Conservation (phyloP, 2,113 vertebrate species). For the Takifugu bimaculatus region DNA sequence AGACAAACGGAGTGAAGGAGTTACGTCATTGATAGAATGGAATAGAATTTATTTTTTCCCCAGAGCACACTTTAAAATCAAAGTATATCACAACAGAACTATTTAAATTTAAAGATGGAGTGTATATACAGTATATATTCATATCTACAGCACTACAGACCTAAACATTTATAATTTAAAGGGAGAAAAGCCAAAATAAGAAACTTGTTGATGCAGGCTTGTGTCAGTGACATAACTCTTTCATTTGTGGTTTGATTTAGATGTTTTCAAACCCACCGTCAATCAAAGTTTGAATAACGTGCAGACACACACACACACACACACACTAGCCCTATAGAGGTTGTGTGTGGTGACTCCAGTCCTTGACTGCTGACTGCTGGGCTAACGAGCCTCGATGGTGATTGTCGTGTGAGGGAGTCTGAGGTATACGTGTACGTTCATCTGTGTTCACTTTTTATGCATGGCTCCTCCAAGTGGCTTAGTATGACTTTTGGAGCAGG, state of each 20-base stretch:
- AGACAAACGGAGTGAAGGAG: constrained; percentile 47
- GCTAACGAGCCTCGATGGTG: constrained; percentile 43
- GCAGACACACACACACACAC: neutral
- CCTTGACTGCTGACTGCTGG: constrained; percentile 26
- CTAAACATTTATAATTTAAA: constrained; percentile 38
- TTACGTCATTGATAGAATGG: constrained; percentile 58
- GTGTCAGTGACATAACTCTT: constrained; percentile 67
- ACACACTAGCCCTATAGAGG: constrained; percentile 5
- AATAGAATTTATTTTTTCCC: constrained; percentile 59
- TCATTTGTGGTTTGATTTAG: constrained; percentile 53
- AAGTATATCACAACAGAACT: constrained; percentile 38
- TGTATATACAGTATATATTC: constrained; percentile 60
- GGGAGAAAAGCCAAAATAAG: constrained; percentile 53
- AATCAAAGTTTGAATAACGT: neutral
- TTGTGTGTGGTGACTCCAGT: constrained; percentile 47
- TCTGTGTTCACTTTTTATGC: constrained; percentile 65
- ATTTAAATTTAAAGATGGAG: constrained; percentile 36
- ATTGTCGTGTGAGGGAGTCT: constrained; percentile 47
- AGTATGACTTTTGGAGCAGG: constrained; percentile 58
- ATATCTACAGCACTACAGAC: constrained; percentile 27
- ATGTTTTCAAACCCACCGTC: constrained; percentile 15
- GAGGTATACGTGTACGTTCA: constrained; percentile 45
- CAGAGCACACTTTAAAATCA: constrained; percentile 38
- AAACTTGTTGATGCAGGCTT: constrained; percentile 35
- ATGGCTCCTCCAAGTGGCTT: constrained; percentile 65